Percentiles rank a stretch among this genome's conserved stretches.
Conservation (phyloP, 2,797 vertebrate species). For the Atherinosoma microstoma region DNA sequence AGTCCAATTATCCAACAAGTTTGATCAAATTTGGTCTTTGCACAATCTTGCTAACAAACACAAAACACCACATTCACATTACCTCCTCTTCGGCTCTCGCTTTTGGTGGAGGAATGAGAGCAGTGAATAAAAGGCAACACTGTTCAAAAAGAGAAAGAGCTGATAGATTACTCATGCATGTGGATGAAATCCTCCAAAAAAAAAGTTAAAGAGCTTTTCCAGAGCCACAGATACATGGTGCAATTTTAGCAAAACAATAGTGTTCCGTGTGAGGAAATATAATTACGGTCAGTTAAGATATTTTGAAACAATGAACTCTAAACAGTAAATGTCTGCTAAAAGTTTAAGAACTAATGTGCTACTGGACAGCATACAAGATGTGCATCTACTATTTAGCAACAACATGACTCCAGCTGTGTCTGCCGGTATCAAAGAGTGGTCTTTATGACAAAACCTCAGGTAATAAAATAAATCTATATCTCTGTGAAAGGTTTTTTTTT, state of each 20-base stretch:
- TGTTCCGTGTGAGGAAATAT: conserved; percentile 26
- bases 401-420: not conserved
- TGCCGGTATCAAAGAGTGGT: not conserved
- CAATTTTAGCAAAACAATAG: conserved; percentile 27
- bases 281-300: not conserved
- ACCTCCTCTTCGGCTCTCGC: not conserved
- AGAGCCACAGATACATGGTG: conserved; percentile 18
- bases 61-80: not conserved
- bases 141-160: conserved; percentile 9
- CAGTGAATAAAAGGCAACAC: conserved; percentile 10
- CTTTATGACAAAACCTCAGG: not conserved
- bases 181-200: conserved; percentile 9
- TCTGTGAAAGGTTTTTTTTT: not conserved
- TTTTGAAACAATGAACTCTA: not conserved
- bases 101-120: not conserved
- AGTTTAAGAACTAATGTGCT: not conserved
- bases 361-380: not conserved
- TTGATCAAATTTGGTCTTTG: conserved; percentile 1
- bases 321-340: not conserved
- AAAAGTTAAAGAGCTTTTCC: conserved; percentile 36
- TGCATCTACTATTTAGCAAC: not conserved
- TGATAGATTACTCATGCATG: conserved; percentile 13
- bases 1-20: not conserved
- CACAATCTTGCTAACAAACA: not conserved
- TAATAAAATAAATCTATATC: not conserved